phyloP scores from a whole-genome alignment of 2,113 vertebrate species.

The Chrysochloris asiatica region DNA sequence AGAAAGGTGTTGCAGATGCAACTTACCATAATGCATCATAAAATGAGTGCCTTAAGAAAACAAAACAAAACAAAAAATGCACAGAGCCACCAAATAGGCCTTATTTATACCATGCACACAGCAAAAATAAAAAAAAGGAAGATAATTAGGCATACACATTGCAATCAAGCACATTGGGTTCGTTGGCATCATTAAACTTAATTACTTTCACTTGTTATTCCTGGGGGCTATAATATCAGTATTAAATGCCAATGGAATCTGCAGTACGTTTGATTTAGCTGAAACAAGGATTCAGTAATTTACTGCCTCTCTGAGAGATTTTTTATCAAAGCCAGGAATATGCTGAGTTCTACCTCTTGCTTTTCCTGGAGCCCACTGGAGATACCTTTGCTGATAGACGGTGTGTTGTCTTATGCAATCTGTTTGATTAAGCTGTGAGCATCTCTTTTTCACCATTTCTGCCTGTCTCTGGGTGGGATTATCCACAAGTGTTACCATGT shows the following conservation, averaged over 20 bases:
- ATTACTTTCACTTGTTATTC: conserved; percentile 84
- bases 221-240: conserved; percentile 78
- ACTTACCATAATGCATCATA: conserved; percentile 60
- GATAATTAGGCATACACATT: conserved; percentile 78
- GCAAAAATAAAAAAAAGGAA: conserved; percentile 44
- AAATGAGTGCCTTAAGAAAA: conserved; percentile 56
- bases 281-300: conserved; percentile 56
- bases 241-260: conserved; percentile 76
- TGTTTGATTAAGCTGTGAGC: background rate
- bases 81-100: too few relatives aligned
- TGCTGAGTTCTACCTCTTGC: background rate
- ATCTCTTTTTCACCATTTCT: background rate
- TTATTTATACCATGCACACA: conserved; percentile 55
- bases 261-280: conserved; percentile 72
- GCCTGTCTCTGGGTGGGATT: background rate
- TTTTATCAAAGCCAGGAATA: conserved; percentile 49
- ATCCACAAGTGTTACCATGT: background rate
- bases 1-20: background rate
- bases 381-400: background rate
- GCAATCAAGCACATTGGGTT: conserved; percentile 76
- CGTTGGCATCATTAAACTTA: conserved; percentile 83
- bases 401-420: too few relatives aligned
- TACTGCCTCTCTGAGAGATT: conserved; percentile 36
- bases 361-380: background rate
- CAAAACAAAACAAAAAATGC: too few relatives aligned